Conservation (phyloP, 2,888 invertebrate genomes). For the Lycocerus yunnanus region DNA sequence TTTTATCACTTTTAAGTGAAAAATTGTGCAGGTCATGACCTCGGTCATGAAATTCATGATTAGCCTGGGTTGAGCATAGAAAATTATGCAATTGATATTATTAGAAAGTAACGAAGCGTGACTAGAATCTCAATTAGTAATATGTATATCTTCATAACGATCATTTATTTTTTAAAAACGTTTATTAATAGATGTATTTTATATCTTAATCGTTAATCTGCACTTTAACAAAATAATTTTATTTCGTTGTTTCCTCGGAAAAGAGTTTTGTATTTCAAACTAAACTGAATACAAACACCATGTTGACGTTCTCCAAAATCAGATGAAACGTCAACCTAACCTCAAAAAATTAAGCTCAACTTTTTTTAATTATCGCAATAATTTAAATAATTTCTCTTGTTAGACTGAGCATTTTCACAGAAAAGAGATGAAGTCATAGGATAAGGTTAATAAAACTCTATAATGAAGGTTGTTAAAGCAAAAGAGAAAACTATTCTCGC, state of each 20-base stretch:
- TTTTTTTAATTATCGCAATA: background rate
- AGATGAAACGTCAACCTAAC: background rate
- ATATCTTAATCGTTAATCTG: background rate
- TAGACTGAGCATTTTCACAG: background rate
- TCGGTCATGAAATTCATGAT: slow-evolving; percentile 50
- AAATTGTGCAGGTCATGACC: slow-evolving; percentile 44
- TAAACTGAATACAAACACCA: background rate
- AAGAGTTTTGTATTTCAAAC: background rate
- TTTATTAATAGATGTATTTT: background rate
- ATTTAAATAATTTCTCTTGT: background rate
- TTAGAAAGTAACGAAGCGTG: slow-evolving; percentile 46
- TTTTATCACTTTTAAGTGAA: slow-evolving; percentile 28
- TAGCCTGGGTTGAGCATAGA: slow-evolving; percentile 43
- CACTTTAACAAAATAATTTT: background rate
- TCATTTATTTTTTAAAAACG: background rate
- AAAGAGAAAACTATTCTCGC: background rate
- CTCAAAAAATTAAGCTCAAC: background rate
- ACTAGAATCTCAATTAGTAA: slow-evolving; percentile 38
- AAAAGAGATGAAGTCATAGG: background rate
- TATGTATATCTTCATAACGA: slow-evolving; percentile 8
- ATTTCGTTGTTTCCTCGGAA: background rate
- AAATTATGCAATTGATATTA: slow-evolving; percentile 42
- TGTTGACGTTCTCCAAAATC: background rate
- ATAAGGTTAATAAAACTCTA: background rate
- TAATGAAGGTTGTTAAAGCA: background rate